phyloP scores from a whole-genome alignment of 1,140 invertebrate species.

The Lucilia cuprina region DNA sequence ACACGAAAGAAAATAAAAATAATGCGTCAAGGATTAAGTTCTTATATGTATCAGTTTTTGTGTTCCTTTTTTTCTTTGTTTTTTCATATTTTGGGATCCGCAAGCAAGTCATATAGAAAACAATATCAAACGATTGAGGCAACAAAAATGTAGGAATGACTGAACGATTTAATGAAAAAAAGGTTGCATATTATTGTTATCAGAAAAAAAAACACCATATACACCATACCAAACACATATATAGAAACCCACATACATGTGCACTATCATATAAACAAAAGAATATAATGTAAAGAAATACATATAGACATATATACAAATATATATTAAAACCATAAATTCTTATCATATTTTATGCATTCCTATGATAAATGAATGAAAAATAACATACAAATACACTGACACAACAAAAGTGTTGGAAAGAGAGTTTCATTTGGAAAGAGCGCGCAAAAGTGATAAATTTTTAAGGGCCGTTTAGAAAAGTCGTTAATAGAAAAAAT shows the following conservation, averaged over 20 bases:
- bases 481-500: too few relatives aligned
- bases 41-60: not conserved
- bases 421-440: not conserved
- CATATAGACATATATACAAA: not conserved
- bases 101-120: not conserved
- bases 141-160: not conserved
- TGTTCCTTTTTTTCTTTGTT: not conserved
- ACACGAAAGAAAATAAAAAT: not conserved
- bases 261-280: not conserved
- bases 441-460: too few relatives aligned
- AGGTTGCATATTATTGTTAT: not conserved
- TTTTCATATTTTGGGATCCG: not conserved
- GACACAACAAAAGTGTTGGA: not conserved
- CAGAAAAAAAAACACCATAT: not conserved
- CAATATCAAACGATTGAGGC: not conserved
- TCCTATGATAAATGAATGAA: slow-evolving; percentile 52
- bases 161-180: too few relatives aligned
- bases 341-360: slow-evolving; percentile 43
- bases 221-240: not conserved
- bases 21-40: slow-evolving; percentile 9
- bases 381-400: not conserved
- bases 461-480: too few relatives aligned
- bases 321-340: slow-evolving; percentile 38
- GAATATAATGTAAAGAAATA: slow-evolving; percentile 43
- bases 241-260: not conserved